Percentiles rank a stretch among this genome's conserved stretches.
phyloP scores from a whole-genome alignment of 1,140 invertebrate species.

The Bemisia tabaci region DNA sequence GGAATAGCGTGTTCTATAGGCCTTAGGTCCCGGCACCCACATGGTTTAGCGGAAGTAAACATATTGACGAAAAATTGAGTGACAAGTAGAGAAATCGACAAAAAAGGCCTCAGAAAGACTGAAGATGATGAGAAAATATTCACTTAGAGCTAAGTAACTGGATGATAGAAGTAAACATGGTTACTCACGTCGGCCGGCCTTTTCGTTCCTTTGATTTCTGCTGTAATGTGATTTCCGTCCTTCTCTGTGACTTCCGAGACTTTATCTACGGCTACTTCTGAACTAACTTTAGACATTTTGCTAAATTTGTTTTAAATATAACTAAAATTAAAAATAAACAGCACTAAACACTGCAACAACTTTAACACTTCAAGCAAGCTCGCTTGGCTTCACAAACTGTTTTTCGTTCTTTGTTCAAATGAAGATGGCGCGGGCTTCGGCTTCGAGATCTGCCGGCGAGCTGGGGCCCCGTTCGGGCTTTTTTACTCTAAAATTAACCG shows the following conservation, averaged over 20 bases:
- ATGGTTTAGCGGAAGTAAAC: too few relatives aligned
- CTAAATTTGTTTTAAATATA: constrained; percentile 15
- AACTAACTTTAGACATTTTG: constrained; percentile 72
- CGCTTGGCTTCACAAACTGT: neutral
- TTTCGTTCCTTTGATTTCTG: constrained; percentile 71
- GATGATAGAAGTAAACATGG: neutral
- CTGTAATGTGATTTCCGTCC: constrained; percentile 50
- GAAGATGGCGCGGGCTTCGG: constrained; percentile 63
- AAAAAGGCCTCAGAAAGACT: too few relatives aligned
- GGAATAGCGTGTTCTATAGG: too few relatives aligned
- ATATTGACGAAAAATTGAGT: too few relatives aligned
- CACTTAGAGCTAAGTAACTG: too few relatives aligned
- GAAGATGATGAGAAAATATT: too few relatives aligned
- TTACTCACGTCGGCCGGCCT: constrained; percentile 70
- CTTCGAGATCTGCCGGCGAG: constrained; percentile 31
- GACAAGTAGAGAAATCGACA: too few relatives aligned
- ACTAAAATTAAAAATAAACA: constrained; percentile 6
- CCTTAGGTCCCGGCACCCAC: too few relatives aligned
- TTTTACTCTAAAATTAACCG: constrained; percentile 4
- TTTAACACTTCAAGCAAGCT: constrained; percentile 20
- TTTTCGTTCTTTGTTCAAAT: constrained; percentile 50
- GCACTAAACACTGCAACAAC: constrained; percentile 20
- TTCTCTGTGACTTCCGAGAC: constrained; percentile 55
- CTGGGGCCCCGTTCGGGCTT: constrained; percentile 36
- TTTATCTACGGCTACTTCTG: constrained; percentile 67